These are phyloP conservation scores for Sclerodermus sp. DNA, from an alignment of 2,888 invertebrate species.

Conservation along the genomic window DNA sequence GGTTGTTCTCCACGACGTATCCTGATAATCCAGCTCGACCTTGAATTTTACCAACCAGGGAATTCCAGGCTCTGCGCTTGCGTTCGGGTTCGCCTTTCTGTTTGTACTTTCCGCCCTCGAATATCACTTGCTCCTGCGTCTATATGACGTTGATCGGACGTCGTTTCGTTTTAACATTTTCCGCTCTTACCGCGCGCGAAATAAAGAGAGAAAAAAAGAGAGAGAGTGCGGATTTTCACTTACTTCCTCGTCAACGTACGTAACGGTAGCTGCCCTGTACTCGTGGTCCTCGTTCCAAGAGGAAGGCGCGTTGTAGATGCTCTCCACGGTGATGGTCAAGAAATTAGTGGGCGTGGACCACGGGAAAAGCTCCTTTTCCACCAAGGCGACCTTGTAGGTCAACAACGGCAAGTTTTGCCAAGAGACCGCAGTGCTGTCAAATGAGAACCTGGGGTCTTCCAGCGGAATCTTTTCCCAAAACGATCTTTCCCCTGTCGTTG, in stretches of 20 bases:
- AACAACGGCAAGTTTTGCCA: slow-evolving; percentile 40
- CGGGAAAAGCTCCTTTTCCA: slow-evolving; percentile 15
- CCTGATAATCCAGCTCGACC: slow-evolving; percentile 40
- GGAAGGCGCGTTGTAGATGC: slow-evolving; percentile 37
- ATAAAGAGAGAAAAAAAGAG: neutral
- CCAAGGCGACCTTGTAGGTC: slow-evolving; percentile 21
- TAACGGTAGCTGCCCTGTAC: slow-evolving; percentile 35
- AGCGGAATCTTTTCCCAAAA: slow-evolving; percentile 33
- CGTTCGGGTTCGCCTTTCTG: slow-evolving; percentile 33
- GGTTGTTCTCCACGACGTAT: slow-evolving; percentile 37
- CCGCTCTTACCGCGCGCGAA: too few species aligned
- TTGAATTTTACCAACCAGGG: slow-evolving; percentile 26
- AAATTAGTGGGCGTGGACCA: slow-evolving; percentile 25
- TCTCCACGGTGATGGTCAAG: slow-evolving; percentile 41
- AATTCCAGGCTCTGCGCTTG: slow-evolving; percentile 36
- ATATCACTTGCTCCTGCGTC: slow-evolving; percentile 21
- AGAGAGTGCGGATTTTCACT: neutral
- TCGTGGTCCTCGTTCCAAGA: slow-evolving; percentile 27
- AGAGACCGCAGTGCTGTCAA: slow-evolving; percentile 20
- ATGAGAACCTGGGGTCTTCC: slow-evolving; percentile 25
- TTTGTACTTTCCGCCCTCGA: slow-evolving; percentile 31
- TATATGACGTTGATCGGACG: too few species aligned
- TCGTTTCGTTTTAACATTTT: too few species aligned
- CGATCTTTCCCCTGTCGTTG: slow-evolving; percentile 34
- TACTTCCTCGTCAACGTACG: slow-evolving; percentile 30